Conservation (phyloP, 2,797 vertebrate genomes). For the Gymnopithys bicolor region DNA sequence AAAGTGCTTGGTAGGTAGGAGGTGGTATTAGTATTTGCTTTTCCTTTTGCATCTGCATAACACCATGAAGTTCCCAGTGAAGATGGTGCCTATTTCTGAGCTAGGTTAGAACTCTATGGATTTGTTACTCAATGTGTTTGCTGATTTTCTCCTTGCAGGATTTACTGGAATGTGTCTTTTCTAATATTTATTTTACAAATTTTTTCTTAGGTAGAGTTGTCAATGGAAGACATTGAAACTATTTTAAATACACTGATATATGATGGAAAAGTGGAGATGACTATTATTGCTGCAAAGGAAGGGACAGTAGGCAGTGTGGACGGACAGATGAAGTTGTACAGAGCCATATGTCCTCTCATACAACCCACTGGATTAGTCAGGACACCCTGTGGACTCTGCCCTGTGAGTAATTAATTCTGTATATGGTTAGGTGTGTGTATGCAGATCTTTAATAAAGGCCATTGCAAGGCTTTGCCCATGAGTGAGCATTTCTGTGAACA, state of each 20-base stretch:
- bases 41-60: not conserved
- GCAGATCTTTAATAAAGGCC: not conserved
- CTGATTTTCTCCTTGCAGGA: not conserved
- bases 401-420: constrained; percentile 79
- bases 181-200: not conserved
- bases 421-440: not conserved
- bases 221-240: constrained; percentile 99
- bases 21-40: not conserved
- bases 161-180: rapidly evolving
- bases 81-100: not conserved
- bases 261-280: constrained; percentile 98
- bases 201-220: constrained; percentile 90
- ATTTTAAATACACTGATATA: constrained; percentile 97
- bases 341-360: constrained; percentile 89
- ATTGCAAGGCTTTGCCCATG: not conserved
- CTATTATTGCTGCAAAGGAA: constrained; percentile 94
- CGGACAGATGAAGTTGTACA: constrained; percentile 94
- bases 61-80: not conserved
- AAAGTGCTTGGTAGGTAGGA: not conserved
- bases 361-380: constrained; percentile 91
- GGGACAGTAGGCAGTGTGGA: constrained; percentile 94
- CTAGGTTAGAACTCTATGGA: not conserved
- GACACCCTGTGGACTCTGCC: constrained; percentile 93
- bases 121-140: not conserved
- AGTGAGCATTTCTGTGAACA: not conserved